A percentile compares a stretch with the other conserved stretches of the same genome.
These are phyloP conservation scores for Lottia gigantea DNA, from an alignment of 2,888 invertebrate genomes.

Conservation along the genomic window DNA sequence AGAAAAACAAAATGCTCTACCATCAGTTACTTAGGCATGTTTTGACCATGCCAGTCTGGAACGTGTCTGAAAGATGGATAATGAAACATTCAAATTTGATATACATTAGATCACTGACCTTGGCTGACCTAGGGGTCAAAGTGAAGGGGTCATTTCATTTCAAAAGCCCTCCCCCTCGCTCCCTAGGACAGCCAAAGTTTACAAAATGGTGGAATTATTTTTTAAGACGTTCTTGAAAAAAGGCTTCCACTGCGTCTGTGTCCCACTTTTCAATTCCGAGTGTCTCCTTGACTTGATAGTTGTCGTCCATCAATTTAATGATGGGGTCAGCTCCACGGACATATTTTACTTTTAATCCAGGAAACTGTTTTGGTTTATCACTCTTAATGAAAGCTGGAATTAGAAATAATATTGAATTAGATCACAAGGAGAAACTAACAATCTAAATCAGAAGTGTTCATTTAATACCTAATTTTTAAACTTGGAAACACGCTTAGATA, in stretches of 20 bases:
- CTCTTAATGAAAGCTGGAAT: constrained; percentile 91
- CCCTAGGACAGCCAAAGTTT: background rate
- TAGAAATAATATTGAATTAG: background rate
- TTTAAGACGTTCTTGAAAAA: constrained; percentile 86
- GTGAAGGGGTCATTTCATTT: too few relatives aligned
- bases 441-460: too few relatives aligned
- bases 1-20: too few relatives aligned
- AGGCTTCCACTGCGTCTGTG: constrained; percentile 97
- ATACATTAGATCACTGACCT: too few relatives aligned
- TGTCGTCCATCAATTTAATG: constrained; percentile 86
- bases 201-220: constrained; percentile 33
- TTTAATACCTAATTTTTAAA: too few relatives aligned
- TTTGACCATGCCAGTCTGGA: background rate
- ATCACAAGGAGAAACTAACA: background rate
- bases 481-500: too few relatives aligned
- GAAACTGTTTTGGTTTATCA: constrained; percentile 87
- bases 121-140: too few relatives aligned
- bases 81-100: too few relatives aligned
- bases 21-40: too few relatives aligned
- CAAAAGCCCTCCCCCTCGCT: too few relatives aligned
- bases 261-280: constrained; percentile 98
- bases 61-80: background rate
- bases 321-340: constrained; percentile 93
- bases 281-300: constrained; percentile 82
- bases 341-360: constrained; percentile 91